Percentiles rank a stretch among this genome's conserved stretches.
These are phyloP conservation scores for Vireo altiloquus DNA, from an alignment of 2,113 vertebrate genomes.

Conservation along the genomic window DNA sequence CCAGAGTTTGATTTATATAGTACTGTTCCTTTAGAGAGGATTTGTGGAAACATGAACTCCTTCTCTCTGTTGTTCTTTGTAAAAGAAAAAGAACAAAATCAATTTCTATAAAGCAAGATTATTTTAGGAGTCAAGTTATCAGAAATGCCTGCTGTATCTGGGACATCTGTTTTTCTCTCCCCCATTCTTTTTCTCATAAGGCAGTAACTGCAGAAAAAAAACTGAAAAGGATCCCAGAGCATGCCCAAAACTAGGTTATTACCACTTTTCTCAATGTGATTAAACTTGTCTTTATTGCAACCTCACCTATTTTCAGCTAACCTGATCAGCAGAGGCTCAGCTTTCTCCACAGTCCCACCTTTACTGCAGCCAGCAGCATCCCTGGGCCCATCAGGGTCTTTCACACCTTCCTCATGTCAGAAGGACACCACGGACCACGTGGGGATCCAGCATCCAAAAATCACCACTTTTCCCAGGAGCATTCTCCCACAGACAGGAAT, in stretches of 20 bases:
- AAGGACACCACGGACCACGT: background rate
- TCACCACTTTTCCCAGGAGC: background rate
- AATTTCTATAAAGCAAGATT: constrained; percentile 50
- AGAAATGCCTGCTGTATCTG: constrained; percentile 32
- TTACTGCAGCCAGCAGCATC: background rate
- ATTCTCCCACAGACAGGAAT: background rate
- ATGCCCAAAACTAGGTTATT: constrained; percentile 27
- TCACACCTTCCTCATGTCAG: rapidly evolving
- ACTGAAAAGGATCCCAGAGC: background rate
- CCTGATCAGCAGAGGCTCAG: background rate
- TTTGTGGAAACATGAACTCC: constrained; percentile 12
- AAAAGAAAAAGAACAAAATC: constrained; percentile 41
- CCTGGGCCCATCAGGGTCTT: rapidly evolving
- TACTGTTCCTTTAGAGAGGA: constrained; percentile 1
- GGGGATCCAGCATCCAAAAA: background rate
- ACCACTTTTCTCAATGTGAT: background rate
- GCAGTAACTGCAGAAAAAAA: background rate
- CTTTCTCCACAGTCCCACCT: background rate
- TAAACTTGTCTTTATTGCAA: background rate
- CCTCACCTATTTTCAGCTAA: background rate
- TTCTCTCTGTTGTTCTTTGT: background rate
- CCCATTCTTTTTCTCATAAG: background rate
- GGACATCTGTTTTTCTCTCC: constrained; percentile 42
- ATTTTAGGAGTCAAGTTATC: constrained; percentile 46
- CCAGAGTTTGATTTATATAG: constrained; percentile 22